Conservation (phyloP, 2,797 vertebrate genomes). For the Chaetophractus vellerosus region DNA sequence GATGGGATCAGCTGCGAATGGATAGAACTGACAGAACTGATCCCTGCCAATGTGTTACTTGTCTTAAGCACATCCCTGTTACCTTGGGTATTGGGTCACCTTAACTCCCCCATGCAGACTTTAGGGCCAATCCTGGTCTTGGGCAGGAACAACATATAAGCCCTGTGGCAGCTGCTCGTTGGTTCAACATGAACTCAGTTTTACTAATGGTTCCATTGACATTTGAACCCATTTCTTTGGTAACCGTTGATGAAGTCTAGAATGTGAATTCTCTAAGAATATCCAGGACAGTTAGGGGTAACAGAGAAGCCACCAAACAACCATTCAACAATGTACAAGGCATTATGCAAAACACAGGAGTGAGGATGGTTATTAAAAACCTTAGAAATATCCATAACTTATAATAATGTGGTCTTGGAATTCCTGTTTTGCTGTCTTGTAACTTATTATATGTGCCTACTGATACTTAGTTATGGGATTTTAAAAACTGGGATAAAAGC, state of each 20-base stretch:
- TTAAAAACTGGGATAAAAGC: background rate
- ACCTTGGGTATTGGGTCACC: background rate
- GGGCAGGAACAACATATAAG: background rate
- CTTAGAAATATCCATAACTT: background rate
- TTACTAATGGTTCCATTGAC: background rate
- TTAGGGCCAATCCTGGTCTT: background rate
- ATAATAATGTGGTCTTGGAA: background rate
- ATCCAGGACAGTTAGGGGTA: background rate
- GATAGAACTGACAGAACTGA: background rate
- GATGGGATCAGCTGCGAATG: background rate
- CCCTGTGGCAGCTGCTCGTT: background rate
- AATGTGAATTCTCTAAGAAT: background rate
- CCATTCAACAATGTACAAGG: background rate
- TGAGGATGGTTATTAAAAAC: background rate
- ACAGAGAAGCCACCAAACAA: background rate
- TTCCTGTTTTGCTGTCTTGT: background rate
- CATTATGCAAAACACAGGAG: background rate
- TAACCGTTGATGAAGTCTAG: background rate
- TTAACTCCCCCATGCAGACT: background rate
- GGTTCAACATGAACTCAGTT: background rate
- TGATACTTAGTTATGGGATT: background rate
- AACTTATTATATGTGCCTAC: background rate
- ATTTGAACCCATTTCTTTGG: background rate
- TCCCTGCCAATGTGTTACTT: background rate
- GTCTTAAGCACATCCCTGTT: background rate